A percentile compares a stretch with the other conserved stretches of the same genome.
Evolutionary conservation across 2,888 invertebrate genomes (phyloP).

Genomic region (Kryphioiulus occultus): DNA sequence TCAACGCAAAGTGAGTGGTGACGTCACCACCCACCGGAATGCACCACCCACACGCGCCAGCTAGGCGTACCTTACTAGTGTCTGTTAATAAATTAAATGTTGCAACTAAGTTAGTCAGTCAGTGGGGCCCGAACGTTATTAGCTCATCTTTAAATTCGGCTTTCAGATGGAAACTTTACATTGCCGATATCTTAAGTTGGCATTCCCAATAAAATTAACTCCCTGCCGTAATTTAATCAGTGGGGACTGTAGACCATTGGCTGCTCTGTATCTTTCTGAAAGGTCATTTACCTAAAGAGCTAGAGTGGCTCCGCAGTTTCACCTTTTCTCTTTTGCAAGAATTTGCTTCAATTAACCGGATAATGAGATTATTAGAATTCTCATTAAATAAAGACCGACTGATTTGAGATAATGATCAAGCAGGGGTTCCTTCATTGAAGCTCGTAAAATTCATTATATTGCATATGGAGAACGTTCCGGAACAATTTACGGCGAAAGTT

Average conservation of each 20-base stretch:
- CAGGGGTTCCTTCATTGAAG: conserved; percentile 23
- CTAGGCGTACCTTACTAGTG: too few relatives aligned
- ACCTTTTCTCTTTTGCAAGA: conserved; percentile 30
- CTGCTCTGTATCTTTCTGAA: neutral
- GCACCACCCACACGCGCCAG: too few relatives aligned
- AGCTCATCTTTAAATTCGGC: neutral
- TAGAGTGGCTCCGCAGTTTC: neutral
- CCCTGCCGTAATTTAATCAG: neutral
- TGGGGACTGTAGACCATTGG: neutral
- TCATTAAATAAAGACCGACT: conserved; percentile 41
- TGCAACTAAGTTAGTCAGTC: too few relatives aligned
- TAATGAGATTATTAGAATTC: conserved; percentile 41
- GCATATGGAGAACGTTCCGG: conserved; percentile 15
- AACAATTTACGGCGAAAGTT: neutral
- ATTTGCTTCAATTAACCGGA: conserved; percentile 35
- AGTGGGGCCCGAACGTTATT: neutral
- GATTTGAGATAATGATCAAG: conserved; percentile 35
- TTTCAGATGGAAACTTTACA: neutral
- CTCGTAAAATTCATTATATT: conserved; percentile 14
- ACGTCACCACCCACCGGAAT: too few relatives aligned
- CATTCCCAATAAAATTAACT: neutral
- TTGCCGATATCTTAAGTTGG: neutral
- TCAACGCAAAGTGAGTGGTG: too few relatives aligned
- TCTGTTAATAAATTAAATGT: too few relatives aligned
- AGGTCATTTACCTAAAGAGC: neutral